phyloP scores from a whole-genome alignment of 1,140 invertebrate species.

The Dinoponera quadriceps region DNA sequence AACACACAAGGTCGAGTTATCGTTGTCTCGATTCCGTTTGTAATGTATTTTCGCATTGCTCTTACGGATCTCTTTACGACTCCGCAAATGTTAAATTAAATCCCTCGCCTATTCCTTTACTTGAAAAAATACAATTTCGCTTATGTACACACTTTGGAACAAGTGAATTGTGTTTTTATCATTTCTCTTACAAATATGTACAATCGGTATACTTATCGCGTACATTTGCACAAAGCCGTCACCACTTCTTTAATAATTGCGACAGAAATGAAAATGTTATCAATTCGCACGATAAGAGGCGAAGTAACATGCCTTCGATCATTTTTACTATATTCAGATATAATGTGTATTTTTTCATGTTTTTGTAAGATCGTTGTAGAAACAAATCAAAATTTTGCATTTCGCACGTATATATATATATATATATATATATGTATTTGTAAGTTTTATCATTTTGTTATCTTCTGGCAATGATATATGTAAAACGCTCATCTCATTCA shows the following conservation, averaged over 20 bases:
- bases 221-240: conserved; percentile 4
- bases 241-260: neutral
- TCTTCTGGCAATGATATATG: conserved; percentile 16
- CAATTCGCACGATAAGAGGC: conserved; percentile 4
- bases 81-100: conserved; percentile 44
- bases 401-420: neutral
- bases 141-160: conserved; percentile 62
- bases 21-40: neutral
- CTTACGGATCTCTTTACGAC: neutral
- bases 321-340: conserved; percentile 6
- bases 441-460: neutral
- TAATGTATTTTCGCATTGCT: neutral
- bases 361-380: neutral
- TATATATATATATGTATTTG: no score
- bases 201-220: neutral
- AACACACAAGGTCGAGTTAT: neutral
- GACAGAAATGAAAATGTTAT: neutral
- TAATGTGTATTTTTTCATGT: conserved; percentile 13
- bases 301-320: neutral
- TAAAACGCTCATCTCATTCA: neutral
- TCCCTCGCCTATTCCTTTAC: conserved; percentile 49
- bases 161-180: conserved; percentile 35
- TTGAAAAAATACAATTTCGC: conserved; percentile 71
- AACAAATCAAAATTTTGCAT: neutral
- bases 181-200: conserved; percentile 39